A percentile compares a stretch with the other conserved stretches of the same genome.
Evolutionary conservation across 2,888 invertebrate genomes (phyloP).

Genomic region (Diploptera punctata): DNA sequence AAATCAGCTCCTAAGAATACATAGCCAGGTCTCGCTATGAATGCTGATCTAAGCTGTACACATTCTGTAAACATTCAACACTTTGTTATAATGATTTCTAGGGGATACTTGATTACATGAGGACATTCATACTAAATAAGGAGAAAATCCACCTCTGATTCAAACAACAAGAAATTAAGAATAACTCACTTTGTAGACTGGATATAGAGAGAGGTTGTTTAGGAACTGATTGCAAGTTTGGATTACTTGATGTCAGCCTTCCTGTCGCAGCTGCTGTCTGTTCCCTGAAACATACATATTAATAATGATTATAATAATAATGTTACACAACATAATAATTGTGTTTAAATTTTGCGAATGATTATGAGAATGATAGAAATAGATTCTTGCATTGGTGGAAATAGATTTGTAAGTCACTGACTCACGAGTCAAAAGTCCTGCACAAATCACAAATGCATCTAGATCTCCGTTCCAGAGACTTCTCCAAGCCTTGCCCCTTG

Average conservation of each 20-base stretch:
- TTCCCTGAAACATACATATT: conserved; percentile 55
- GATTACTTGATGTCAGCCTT: conserved; percentile 58
- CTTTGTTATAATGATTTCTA: not conserved
- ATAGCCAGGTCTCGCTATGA: conserved; percentile 51
- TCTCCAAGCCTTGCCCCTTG: no score
- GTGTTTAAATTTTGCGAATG: not conserved
- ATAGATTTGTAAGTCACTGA: no score
- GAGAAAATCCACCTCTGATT: no score
- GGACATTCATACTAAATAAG: no score
- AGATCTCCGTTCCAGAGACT: no score
- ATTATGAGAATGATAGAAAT: no score
- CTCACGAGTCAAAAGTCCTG: no score
- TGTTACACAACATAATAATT: not conserved
- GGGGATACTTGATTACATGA: no score
- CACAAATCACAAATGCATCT: no score
- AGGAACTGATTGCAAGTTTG: conserved; percentile 61
- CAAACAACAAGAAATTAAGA: no score
- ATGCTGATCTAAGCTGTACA: conserved; percentile 54
- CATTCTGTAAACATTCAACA: conserved; percentile 3
- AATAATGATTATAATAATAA: not conserved
- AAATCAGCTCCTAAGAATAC: conserved; percentile 59
- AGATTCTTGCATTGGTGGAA: no score
- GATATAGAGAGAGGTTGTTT: conserved; percentile 52
- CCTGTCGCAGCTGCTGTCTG: conserved; percentile 60
- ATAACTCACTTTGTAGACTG: not conserved